Percentiles rank a stretch among this genome's conserved stretches.
These are phyloP conservation scores for Serranus cabrilla DNA, from an alignment of 2,797 vertebrate genomes.

Conservation along the genomic window DNA sequence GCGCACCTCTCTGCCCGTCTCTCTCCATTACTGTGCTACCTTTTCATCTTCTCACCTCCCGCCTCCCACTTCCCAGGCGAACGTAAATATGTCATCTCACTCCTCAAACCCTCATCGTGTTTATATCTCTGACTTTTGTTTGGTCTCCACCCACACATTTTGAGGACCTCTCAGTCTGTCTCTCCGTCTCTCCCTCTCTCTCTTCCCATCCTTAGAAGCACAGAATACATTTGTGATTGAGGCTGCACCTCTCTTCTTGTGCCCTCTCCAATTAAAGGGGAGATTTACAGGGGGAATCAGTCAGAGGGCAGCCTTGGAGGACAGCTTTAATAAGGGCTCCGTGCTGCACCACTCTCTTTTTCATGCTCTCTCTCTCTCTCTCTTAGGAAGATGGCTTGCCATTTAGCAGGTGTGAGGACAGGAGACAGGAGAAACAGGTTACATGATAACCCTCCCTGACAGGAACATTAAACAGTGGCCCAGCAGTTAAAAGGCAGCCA, in stretches of 20 bases:
- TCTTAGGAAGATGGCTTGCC: conserved; percentile 66
- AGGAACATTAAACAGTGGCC: conserved; percentile 68
- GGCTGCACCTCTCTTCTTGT: conserved; percentile 70
- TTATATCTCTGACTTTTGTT: conserved; percentile 64
- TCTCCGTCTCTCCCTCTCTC: not conserved
- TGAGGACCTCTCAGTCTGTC: conserved; percentile 17
- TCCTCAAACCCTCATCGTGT: conserved; percentile 62
- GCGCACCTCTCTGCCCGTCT: conserved; percentile 62
- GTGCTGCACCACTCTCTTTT: conserved; percentile 67
- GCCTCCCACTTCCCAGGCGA: conserved; percentile 56
- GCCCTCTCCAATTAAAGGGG: conserved; percentile 85
- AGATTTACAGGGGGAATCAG: conserved; percentile 85
- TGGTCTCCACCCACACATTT: conserved; percentile 61
- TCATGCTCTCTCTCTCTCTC: conserved; percentile 60
- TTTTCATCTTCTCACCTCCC: conserved; percentile 71
- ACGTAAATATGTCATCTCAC: conserved; percentile 78
- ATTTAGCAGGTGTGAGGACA: conserved; percentile 71
- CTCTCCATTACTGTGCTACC: conserved; percentile 69
- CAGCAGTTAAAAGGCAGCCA: conserved; percentile 61
- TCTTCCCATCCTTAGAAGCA: conserved; percentile 36
- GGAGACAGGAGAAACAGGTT: conserved; percentile 65
- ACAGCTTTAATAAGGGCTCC: conserved; percentile 85
- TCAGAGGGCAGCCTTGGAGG: conserved; percentile 82
- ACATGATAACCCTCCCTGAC: conserved; percentile 69
- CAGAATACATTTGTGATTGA: conserved; percentile 74